A percentile compares a stretch with the other conserved stretches of the same genome.
Conservation (phyloP, 2,797 vertebrate genomes). For the Cirrhinus mrigala region DNA sequence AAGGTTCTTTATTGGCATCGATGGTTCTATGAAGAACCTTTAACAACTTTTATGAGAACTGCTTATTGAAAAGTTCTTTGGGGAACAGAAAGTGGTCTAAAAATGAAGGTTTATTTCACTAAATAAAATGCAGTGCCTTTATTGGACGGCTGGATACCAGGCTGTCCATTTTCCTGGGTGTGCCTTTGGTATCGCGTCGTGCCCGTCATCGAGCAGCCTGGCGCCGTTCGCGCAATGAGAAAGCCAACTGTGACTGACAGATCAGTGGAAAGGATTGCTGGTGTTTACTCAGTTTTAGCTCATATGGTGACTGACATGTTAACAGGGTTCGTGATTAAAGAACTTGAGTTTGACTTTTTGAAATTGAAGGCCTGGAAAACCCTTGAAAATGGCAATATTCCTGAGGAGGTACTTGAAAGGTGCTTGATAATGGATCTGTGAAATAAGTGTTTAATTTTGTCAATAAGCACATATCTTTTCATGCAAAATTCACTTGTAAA, state of each 20-base stretch:
- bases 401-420: too few species aligned
- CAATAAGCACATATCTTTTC: too few species aligned
- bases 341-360: too few species aligned
- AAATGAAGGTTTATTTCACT: conserved; percentile 9
- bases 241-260: conserved; percentile 33
- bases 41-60: not conserved
- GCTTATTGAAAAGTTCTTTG: not conserved
- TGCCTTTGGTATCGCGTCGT: conserved; percentile 6
- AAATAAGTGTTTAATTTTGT: too few species aligned
- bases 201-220: not conserved
- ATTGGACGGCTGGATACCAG: not conserved
- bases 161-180: conserved; percentile 33
- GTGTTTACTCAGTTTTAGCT: conserved; percentile 39
- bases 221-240: not conserved
- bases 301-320: conserved; percentile 26
- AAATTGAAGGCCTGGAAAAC: too few species aligned
- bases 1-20: conserved; percentile 9
- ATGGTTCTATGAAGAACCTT: not conserved
- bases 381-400: too few species aligned
- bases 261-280: conserved; percentile 22
- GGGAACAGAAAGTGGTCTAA: not conserved
- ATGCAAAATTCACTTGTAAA: too few species aligned
- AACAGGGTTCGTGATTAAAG: too few species aligned
- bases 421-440: too few species aligned
- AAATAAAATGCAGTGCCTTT: not conserved